phyloP scores from a whole-genome alignment of 1,140 invertebrate genomes.

The Eurytemora carolleeae region DNA sequence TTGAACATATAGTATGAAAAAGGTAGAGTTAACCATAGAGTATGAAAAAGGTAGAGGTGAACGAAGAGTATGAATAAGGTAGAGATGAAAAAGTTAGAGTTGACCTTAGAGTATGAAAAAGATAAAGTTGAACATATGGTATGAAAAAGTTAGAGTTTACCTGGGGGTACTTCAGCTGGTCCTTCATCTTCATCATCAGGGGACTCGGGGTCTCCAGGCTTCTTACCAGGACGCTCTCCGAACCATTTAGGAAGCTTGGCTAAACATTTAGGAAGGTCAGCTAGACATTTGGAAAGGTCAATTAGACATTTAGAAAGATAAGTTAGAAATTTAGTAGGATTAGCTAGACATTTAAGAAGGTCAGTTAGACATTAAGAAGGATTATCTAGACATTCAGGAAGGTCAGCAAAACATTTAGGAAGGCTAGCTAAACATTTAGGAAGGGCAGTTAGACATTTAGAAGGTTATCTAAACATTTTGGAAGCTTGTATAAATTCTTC shows the following conservation, averaged over 20 bases:
- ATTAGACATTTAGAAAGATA: no score
- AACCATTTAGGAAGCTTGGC: slow-evolving; percentile 81
- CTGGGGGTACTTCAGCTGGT: slow-evolving; percentile 31
- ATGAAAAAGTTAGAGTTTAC: slow-evolving; percentile 5
- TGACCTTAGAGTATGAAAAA: slow-evolving; percentile 10
- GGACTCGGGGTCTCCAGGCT: slow-evolving; percentile 60
- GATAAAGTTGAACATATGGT: slow-evolving; percentile 6
- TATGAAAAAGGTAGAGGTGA: background rate
- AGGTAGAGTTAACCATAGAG: background rate
- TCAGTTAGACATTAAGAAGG: no score
- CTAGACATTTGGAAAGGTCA: no score
- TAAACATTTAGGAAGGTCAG: no score
- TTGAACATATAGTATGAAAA: background rate
- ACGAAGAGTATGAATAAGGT: slow-evolving; percentile 30
- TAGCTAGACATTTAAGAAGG: no score
- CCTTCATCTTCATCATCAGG: slow-evolving; percentile 64
- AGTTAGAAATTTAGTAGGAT: no score
- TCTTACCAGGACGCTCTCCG: slow-evolving; percentile 76
- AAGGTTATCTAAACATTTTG: no score
- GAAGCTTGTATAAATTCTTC: no score
- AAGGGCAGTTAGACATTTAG: no score
- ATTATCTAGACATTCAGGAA: slow-evolving; percentile 83
- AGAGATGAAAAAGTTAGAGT: slow-evolving; percentile 18
- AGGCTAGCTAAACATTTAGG: no score
- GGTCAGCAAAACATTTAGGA: slow-evolving; percentile 44